A percentile compares a stretch with the other conserved stretches of the same genome.
phyloP scores from a whole-genome alignment of 2,113 vertebrate genomes.

The Oriolus oriolus region DNA sequence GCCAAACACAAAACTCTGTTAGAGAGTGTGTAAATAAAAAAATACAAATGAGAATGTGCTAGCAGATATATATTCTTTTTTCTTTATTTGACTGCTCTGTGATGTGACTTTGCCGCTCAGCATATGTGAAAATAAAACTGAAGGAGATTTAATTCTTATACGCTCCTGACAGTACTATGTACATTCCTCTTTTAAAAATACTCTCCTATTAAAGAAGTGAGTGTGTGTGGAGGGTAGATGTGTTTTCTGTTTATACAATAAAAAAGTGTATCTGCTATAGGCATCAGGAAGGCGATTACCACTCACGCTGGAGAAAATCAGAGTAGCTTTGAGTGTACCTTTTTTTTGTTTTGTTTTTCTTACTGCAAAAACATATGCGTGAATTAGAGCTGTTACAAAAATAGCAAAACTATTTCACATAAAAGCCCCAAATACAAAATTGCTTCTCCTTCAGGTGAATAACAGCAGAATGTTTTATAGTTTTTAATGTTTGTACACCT shows the following conservation, averaged over 20 bases:
- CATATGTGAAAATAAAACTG: not conserved
- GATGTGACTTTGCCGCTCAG: not conserved
- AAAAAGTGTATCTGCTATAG: not conserved
- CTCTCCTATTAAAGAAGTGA: not conserved
- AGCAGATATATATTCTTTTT: not conserved
- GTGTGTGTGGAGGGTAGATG: not conserved
- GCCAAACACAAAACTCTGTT: not conserved
- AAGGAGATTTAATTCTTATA: not conserved
- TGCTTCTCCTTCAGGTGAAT: not conserved
- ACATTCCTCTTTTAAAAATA: not conserved
- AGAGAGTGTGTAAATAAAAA: not conserved
- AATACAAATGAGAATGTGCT: not conserved
- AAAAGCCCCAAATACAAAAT: not conserved
- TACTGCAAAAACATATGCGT: fast-evolving
- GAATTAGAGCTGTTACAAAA: not conserved
- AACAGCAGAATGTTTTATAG: not conserved
- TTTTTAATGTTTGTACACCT: not conserved
- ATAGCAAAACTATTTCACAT: not conserved
- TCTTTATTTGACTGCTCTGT: not conserved
- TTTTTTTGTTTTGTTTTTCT: not conserved
- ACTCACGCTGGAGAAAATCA: not conserved
- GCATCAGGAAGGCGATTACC: not conserved
- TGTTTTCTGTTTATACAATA: not conserved
- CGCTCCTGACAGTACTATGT: not conserved
- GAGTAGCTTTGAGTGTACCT: not conserved